A percentile compares a stretch with the other conserved stretches of the same genome.
phyloP scores from a whole-genome alignment of 2,888 invertebrate species.

The Coleophora flavipennella region DNA sequence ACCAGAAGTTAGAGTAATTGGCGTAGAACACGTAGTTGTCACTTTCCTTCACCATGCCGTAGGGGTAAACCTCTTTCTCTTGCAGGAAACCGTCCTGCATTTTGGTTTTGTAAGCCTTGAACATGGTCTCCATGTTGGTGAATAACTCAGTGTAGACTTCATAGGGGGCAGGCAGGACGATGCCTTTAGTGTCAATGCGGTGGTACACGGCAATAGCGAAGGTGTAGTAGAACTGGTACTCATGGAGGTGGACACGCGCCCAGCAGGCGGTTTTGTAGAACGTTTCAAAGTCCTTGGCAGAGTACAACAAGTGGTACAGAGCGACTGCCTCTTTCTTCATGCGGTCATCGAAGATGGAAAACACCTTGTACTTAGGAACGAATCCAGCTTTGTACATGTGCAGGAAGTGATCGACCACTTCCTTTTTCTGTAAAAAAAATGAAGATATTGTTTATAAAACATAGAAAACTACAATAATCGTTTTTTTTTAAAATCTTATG shows the following conservation, averaged over 20 bases:
- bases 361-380: slow-evolving; percentile 59
- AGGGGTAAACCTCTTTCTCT: slow-evolving; percentile 36
- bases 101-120: slow-evolving; percentile 63
- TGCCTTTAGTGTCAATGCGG: slow-evolving; percentile 68
- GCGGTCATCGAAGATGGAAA: slow-evolving; percentile 61
- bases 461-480: not conserved
- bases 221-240: slow-evolving; percentile 75
- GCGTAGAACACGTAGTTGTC: slow-evolving; percentile 64
- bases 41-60: slow-evolving; percentile 50
- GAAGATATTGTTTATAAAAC: slow-evolving; percentile 17
- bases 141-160: slow-evolving; percentile 78
- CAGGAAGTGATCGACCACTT: slow-evolving; percentile 56
- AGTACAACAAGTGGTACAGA: slow-evolving; percentile 71
- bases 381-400: slow-evolving; percentile 51
- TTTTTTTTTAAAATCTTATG: not conserved
- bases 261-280: slow-evolving; percentile 73
- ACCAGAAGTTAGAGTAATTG: slow-evolving; percentile 70
- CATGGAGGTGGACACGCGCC: slow-evolving; percentile 73
- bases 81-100: slow-evolving; percentile 41
- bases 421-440: slow-evolving; percentile 41
- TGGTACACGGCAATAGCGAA: slow-evolving; percentile 73
- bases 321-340: slow-evolving; percentile 61
- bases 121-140: slow-evolving; percentile 57
- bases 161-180: slow-evolving; percentile 78
- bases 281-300: slow-evolving; percentile 73